phyloP scores from a whole-genome alignment of 2,797 vertebrate species.

The Anomalospiza imberbis region DNA sequence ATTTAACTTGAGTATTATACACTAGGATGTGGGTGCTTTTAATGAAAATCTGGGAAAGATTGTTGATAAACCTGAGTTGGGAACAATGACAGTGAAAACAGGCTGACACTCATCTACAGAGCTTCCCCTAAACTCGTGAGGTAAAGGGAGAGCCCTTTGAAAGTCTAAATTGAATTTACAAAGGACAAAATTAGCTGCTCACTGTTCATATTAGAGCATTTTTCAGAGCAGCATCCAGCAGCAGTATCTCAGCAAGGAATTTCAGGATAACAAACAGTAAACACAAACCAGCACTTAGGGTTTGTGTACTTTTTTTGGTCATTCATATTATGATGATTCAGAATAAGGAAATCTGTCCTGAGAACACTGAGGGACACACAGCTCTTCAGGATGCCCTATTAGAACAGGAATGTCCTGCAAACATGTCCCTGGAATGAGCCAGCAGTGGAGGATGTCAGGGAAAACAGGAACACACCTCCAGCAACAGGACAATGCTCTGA shows the following conservation, averaged over 20 bases:
- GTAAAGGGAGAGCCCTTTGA: neutral
- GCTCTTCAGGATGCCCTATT: neutral
- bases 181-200: neutral
- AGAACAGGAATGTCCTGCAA: neutral
- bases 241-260: neutral
- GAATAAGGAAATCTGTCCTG: neutral
- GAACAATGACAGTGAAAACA: neutral
- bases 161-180: neutral
- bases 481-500: too few species aligned
- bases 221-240: neutral
- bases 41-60: neutral
- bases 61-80: neutral
- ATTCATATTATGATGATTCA: neutral
- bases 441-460: neutral
- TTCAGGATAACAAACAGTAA: neutral
- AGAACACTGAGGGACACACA: neutral
- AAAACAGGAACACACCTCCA: neutral
- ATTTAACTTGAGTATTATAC: neutral
- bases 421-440: accelerated
- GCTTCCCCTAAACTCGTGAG: neutral
- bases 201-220: neutral
- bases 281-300: neutral
- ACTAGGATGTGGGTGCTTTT: neutral
- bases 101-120: neutral
- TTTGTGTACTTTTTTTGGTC: accelerated